These are phyloP conservation scores for Caenorhabditis sp. DNA, from an alignment of 2,888 invertebrate genomes.

Conservation along the genomic window DNA sequence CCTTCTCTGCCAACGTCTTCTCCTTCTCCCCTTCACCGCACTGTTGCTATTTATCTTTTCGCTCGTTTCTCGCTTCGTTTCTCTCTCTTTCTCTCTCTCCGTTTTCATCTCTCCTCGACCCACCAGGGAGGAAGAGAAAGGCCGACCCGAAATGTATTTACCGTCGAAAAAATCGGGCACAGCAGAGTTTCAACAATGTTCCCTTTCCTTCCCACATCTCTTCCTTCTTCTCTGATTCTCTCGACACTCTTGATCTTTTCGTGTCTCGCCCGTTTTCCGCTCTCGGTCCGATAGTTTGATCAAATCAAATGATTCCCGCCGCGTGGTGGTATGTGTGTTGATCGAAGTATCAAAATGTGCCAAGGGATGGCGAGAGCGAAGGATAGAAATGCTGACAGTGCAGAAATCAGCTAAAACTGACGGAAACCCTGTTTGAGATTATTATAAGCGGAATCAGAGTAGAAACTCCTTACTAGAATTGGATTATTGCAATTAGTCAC, in stretches of 20 bases:
- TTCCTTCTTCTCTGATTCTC: conserved; percentile 2
- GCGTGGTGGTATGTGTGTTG: conserved; percentile 13
- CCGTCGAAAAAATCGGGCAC: conserved; percentile 27
- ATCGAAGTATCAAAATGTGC: conserved; percentile 49
- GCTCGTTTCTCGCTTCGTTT: conserved; percentile 22
- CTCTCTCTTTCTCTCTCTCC: conserved; percentile 1
- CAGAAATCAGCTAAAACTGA: no score
- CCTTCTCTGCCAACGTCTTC: conserved; percentile 6
- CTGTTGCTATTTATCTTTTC: conserved; percentile 38
- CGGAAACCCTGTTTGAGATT: no score
- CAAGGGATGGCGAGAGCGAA: no score
- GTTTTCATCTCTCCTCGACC: neutral
- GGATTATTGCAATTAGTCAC: no score
- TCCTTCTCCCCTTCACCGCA: conserved; percentile 11
- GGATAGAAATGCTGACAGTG: no score
- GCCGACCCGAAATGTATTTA: conserved; percentile 39
- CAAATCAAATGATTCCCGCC: conserved; percentile 27
- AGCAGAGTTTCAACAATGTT: conserved; percentile 42
- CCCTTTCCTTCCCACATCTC: conserved; percentile 5
- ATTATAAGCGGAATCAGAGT: no score
- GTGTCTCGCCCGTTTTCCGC: neutral
- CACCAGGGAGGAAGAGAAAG: neutral
- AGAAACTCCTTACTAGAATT: no score
- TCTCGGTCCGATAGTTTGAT: conserved; percentile 23
- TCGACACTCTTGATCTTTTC: conserved; percentile 32